phyloP scores from a whole-genome alignment of 2,888 invertebrate species.

The Ophioninae sp. region DNA sequence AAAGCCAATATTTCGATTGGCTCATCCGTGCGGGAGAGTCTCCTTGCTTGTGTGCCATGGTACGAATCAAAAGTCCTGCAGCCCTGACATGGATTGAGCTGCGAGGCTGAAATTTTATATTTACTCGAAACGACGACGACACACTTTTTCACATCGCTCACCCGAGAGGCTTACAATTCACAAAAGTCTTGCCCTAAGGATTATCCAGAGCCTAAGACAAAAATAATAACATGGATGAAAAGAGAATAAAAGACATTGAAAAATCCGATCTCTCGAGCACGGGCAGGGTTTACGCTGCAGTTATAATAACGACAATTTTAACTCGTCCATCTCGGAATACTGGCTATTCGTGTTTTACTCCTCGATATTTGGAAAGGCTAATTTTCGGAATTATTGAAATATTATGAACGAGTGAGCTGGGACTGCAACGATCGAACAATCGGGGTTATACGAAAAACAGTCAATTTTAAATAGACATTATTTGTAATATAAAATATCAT shows the following conservation, averaged over 20 bases:
- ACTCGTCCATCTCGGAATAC: background rate
- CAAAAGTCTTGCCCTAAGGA: background rate
- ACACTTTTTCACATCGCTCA: constrained; percentile 2
- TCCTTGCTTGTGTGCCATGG: background rate
- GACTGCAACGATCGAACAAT: too few species aligned
- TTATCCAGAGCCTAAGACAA: background rate
- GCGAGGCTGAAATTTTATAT: constrained; percentile 13
- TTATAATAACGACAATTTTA: background rate
- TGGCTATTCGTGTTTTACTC: background rate
- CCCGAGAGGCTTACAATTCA: constrained; percentile 2
- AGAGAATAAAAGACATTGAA: background rate
- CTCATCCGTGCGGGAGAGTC: background rate
- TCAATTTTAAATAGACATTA: too few species aligned
- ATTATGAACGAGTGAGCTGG: too few species aligned
- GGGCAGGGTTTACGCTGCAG: background rate
- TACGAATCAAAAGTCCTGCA: constrained; percentile 5
- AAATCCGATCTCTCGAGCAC: background rate
- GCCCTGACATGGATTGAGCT: constrained; percentile 8
- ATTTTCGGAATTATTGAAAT: too few species aligned
- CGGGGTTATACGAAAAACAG: too few species aligned
- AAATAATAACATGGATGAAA: background rate
- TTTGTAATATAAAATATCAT: too few species aligned
- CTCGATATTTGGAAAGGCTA: background rate
- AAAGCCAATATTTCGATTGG: background rate
- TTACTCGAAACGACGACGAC: background rate